Conservation (phyloP, 2,797 vertebrate species). For the Rhinoraja longicauda region DNA sequence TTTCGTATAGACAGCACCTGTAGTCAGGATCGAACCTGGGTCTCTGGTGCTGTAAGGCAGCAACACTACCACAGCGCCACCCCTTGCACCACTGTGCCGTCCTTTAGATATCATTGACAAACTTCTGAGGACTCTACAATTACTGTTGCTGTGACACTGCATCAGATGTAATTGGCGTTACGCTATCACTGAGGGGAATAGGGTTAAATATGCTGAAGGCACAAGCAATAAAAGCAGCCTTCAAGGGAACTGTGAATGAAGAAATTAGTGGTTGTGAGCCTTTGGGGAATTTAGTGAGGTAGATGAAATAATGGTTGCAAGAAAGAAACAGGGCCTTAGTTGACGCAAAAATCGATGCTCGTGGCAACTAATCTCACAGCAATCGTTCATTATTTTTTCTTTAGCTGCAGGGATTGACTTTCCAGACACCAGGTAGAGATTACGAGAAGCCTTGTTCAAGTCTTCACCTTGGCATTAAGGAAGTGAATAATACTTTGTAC, state of each 20-base stretch:
- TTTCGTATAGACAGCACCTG: too few relatives aligned
- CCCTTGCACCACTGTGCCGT: too few relatives aligned
- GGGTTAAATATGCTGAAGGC: not conserved
- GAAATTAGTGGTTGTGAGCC: not conserved
- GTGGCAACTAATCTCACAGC: not conserved
- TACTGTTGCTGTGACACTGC: not conserved
- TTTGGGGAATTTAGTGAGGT: not conserved
- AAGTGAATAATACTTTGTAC: not conserved
- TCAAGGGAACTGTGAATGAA: not conserved
- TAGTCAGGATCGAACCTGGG: too few relatives aligned
- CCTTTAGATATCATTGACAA: not conserved
- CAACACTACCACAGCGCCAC: too few relatives aligned
- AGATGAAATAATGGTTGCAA: not conserved
- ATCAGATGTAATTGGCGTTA: not conserved
- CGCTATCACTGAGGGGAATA: not conserved
- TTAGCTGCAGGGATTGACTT: not conserved
- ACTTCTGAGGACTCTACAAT: not conserved
- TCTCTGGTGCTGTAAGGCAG: too few relatives aligned
- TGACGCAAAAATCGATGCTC: not conserved
- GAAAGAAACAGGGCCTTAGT: not conserved
- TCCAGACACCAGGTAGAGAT: not conserved
- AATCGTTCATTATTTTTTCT: not conserved
- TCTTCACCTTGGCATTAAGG: not conserved
- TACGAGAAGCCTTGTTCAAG: not conserved
- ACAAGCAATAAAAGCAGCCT: not conserved